Evolutionary conservation across 2,797 vertebrate genomes (phyloP).

Genomic region (Scleropages formosus): DNA sequence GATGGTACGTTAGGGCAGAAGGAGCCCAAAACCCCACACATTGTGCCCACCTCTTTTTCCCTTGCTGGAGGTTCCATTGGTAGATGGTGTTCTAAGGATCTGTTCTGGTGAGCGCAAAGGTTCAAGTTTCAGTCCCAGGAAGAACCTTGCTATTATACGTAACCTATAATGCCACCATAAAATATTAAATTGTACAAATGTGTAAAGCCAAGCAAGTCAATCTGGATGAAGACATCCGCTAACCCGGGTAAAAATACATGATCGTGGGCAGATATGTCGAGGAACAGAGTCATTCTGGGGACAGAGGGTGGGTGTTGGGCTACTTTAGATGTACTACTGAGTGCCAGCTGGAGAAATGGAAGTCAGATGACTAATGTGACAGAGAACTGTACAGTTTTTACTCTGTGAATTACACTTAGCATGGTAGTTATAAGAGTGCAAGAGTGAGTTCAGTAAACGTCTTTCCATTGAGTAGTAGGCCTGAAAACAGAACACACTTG

Average conservation of each 20-base stretch:
- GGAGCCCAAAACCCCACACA: not conserved
- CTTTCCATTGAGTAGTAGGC: not conserved
- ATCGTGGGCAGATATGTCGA: not conserved
- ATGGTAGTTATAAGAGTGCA: not conserved
- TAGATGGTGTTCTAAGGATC: no score
- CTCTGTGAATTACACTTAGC: not conserved
- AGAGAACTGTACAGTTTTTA: not conserved
- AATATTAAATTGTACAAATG: no score
- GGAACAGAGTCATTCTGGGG: not conserved
- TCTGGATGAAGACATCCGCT: no score
- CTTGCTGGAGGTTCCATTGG: no score
- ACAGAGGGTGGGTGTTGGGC: not conserved
- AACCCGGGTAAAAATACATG: not conserved
- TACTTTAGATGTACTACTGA: not conserved
- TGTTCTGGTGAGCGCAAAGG: no score
- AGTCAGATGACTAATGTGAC: not conserved
- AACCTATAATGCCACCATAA: no score
- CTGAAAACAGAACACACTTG: not conserved
- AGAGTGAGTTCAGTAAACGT: not conserved
- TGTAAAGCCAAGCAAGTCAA: no score
- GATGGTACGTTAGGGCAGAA: slow-evolving; percentile 21
- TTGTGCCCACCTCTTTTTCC: not conserved
- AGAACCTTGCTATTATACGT: no score
- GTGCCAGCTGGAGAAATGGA: not conserved
- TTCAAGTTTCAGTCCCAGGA: no score